Percentiles rank a stretch among this genome's conserved stretches.
phyloP scores from a whole-genome alignment of 64 coral and sea anemone genomes.

The Pocillopora damicornis region DNA sequence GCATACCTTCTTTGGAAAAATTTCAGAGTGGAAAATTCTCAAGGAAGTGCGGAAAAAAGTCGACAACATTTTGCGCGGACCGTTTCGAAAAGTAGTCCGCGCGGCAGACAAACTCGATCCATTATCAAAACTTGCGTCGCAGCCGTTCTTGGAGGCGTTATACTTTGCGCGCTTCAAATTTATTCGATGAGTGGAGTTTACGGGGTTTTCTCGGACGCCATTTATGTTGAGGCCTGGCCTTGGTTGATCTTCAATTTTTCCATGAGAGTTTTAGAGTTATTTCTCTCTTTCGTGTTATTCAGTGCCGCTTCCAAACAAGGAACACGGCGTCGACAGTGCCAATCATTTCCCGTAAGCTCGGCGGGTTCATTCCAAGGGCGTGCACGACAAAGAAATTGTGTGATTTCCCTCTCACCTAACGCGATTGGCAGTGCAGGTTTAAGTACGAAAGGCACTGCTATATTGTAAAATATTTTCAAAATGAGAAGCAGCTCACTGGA shows the following conservation, averaged over 20 bases:
- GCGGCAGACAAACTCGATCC: constrained; percentile 3
- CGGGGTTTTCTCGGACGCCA: constrained; percentile 32
- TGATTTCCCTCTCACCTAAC: background rate
- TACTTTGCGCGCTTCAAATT: constrained; percentile 29
- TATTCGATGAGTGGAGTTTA: constrained; percentile 55
- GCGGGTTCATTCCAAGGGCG: too few species aligned
- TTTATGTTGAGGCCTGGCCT: constrained; percentile 42
- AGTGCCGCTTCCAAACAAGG: background rate
- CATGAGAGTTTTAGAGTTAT: constrained; percentile 47
- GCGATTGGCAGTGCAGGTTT: background rate
- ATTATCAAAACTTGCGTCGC: constrained; percentile 57
- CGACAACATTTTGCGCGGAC: background rate
- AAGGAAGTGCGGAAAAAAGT: background rate
- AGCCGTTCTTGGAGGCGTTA: constrained; percentile 20
- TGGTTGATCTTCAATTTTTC: constrained; percentile 60
- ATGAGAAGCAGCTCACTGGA: too few species aligned
- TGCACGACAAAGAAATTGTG: background rate
- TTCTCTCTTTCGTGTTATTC: constrained; percentile 36
- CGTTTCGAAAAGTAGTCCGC: background rate
- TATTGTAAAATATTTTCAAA: background rate
- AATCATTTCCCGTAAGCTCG: background rate
- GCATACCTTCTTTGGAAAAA: constrained; percentile 59
- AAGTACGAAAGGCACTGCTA: background rate
- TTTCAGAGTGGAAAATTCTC: background rate
- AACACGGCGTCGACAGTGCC: background rate